phyloP scores from a whole-genome alignment of 2,113 vertebrate species.

The Gopherus flavomarginatus region DNA sequence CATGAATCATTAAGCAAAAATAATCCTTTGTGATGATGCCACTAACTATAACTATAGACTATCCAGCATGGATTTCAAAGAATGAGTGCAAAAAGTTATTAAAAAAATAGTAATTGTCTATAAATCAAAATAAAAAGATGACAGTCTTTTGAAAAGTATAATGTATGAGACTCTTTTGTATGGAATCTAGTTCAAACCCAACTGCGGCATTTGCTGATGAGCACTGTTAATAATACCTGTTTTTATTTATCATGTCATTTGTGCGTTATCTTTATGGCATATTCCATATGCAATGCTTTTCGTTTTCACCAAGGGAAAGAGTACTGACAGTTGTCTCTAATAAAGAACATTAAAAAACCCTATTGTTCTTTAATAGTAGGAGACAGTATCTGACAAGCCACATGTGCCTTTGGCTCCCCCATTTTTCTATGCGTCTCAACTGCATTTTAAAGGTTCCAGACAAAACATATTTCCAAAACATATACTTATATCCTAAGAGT shows the following conservation, averaged over 20 bases:
- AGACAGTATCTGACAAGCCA: background rate
- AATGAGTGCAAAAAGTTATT: slow-evolving; percentile 40
- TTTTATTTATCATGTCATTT: slow-evolving; percentile 49
- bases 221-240: slow-evolving; percentile 37
- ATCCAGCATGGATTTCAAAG: slow-evolving; percentile 24
- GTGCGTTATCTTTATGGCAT: background rate
- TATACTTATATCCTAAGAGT: slow-evolving; percentile 10
- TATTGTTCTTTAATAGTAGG: background rate
- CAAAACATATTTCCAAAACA: slow-evolving; percentile 23
- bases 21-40: slow-evolving; percentile 8
- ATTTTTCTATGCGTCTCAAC: background rate
- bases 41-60: background rate
- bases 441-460: background rate
- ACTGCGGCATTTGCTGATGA: slow-evolving; percentile 46
- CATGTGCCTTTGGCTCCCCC: rapidly evolving
- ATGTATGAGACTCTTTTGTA: background rate
- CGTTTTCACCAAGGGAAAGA: background rate
- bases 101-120: slow-evolving; percentile 42
- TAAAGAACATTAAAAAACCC: slow-evolving; percentile 5
- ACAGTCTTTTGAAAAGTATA: slow-evolving; percentile 52
- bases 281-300: background rate
- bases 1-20: slow-evolving; percentile 16
- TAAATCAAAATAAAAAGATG: slow-evolving; percentile 51
- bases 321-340: slow-evolving; percentile 18
- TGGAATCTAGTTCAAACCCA: slow-evolving; percentile 33